Evolutionary conservation across 2,797 vertebrate genomes (phyloP).

Genomic region (Limosa lapponica): DNA sequence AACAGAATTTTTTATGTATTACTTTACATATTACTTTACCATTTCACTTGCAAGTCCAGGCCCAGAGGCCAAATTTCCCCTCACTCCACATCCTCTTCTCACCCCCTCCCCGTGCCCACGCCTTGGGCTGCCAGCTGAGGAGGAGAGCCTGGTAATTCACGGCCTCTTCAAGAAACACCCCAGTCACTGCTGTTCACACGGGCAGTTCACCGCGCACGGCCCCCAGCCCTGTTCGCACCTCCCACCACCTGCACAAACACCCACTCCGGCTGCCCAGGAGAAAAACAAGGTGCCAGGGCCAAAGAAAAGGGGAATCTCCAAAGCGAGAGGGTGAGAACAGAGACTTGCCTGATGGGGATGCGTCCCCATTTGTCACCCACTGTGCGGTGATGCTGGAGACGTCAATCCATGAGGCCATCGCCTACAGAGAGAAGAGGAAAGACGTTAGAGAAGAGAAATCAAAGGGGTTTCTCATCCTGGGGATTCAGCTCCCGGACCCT

Average conservation of each 20-base stretch:
- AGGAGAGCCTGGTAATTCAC: neutral
- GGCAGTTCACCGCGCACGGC: neutral
- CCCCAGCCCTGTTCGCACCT: neutral
- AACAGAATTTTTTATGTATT: neutral
- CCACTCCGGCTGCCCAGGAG: neutral
- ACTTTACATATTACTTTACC: neutral
- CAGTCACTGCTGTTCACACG: neutral
- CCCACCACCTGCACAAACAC: neutral
- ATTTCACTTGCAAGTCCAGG: neutral
- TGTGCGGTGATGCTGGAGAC: neutral
- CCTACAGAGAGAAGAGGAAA: neutral
- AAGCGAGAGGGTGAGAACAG: neutral
- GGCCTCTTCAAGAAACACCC: neutral
- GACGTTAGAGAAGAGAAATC: neutral
- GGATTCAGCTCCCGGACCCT: neutral
- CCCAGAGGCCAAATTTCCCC: neutral
- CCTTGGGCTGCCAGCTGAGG: neutral
- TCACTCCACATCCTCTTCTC: neutral
- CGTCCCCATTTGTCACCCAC: neutral
- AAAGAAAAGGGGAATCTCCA: neutral
- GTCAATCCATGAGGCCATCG: neutral
- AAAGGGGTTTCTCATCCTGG: neutral
- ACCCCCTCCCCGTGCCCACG: neutral
- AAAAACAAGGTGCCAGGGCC: neutral
- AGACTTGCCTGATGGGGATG: neutral